Conservation (phyloP, 2,888 invertebrate genomes). For the Sinelater perroti region DNA sequence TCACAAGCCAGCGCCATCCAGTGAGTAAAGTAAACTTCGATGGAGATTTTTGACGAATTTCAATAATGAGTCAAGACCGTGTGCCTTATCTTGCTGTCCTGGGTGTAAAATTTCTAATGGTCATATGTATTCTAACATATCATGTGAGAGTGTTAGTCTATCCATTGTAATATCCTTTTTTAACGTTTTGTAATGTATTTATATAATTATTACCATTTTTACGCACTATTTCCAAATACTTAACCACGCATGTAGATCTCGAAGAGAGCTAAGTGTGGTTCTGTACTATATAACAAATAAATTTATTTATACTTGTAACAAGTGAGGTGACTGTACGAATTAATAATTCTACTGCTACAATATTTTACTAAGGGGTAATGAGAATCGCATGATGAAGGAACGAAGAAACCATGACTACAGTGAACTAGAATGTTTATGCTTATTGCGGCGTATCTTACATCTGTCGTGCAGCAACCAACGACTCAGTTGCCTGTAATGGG, state of each 20-base stretch:
- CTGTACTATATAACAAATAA: not conserved
- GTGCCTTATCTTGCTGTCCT: conserved; percentile 28
- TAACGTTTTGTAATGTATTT: too few species aligned
- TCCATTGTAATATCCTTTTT: too few species aligned
- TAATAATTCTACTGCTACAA: not conserved
- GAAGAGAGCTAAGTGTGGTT: conserved; percentile 2
- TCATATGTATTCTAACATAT: conserved; percentile 16
- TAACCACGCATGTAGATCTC: not conserved
- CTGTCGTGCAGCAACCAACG: not conserved
- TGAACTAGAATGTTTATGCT: not conserved
- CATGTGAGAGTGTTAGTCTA: conserved; percentile 8
- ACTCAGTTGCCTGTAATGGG: not conserved
- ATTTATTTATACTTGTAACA: not conserved
- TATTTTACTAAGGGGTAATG: not conserved
- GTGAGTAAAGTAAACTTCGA: conserved; percentile 25
- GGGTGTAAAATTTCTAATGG: conserved; percentile 2
- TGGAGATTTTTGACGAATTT: conserved; percentile 30
- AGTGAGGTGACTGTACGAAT: conserved; percentile 5
- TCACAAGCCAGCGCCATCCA: conserved; percentile 25
- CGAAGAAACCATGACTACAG: not conserved
- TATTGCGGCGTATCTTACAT: not conserved
- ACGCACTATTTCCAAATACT: not conserved
- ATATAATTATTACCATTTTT: not conserved
- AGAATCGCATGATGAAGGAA: not conserved
- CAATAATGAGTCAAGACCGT: conserved; percentile 13